Percentiles rank a stretch among this genome's conserved stretches.
Conservation (phyloP, 1,140 invertebrate genomes). For the Ephestia elutella region DNA sequence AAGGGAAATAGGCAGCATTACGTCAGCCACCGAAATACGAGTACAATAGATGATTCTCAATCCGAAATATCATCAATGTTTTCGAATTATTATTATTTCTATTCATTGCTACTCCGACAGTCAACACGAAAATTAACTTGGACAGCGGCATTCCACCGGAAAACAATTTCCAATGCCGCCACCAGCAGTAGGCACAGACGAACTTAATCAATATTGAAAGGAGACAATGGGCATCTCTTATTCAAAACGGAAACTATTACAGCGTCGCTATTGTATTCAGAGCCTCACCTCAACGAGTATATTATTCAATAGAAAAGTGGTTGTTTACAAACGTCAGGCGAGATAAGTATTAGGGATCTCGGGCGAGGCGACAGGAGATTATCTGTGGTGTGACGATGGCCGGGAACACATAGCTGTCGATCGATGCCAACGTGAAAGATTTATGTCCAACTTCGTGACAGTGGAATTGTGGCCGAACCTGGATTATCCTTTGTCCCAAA, state of each 20-base stretch:
- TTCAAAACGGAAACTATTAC: slow-evolving; percentile 73
- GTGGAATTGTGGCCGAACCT: slow-evolving; percentile 49
- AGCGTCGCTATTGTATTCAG: slow-evolving; percentile 62
- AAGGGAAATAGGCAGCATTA: slow-evolving; percentile 5
- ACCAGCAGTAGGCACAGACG: slow-evolving; percentile 37
- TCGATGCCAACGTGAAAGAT: slow-evolving; percentile 58
- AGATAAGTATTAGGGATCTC: slow-evolving; percentile 54
- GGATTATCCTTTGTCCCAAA: slow-evolving; percentile 55
- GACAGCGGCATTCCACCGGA: slow-evolving; percentile 24
- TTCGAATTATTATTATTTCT: slow-evolving; percentile 1
- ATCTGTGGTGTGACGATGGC: slow-evolving; percentile 33
- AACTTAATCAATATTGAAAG: slow-evolving; percentile 63
- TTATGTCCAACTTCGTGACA: slow-evolving; percentile 62
- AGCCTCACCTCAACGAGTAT: slow-evolving; percentile 55
- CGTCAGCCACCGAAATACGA: not conserved
- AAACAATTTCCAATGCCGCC: slow-evolving; percentile 37
- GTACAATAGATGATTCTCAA: not conserved
- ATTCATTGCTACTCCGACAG: slow-evolving; percentile 7
- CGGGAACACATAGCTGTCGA: slow-evolving; percentile 38
- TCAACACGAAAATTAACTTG: slow-evolving; percentile 22
- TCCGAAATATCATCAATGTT: not conserved
- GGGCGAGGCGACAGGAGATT: slow-evolving; percentile 42
- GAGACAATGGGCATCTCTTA: slow-evolving; percentile 67
- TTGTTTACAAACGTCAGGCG: slow-evolving; percentile 57
- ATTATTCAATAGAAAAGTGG: slow-evolving; percentile 68